These are phyloP conservation scores for Monochamus alternatus DNA, from an alignment of 2,888 invertebrate genomes.

Conservation along the genomic window DNA sequence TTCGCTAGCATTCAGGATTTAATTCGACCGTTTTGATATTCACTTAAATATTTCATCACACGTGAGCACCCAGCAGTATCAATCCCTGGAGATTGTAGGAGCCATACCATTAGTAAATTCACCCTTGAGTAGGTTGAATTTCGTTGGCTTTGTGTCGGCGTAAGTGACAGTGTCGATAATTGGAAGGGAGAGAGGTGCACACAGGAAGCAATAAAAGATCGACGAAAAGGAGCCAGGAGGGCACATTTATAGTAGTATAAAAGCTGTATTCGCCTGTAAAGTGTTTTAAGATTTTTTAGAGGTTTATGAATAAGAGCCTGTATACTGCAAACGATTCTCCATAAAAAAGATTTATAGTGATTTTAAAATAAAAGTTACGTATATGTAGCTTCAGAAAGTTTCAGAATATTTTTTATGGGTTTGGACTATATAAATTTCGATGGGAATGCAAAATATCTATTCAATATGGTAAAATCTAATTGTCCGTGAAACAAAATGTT, in stretches of 20 bases:
- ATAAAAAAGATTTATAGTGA: constrained; percentile 33
- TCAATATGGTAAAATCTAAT: too few species aligned
- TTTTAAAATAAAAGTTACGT: not conserved
- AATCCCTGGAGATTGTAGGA: constrained; percentile 41
- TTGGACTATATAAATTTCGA: too few species aligned
- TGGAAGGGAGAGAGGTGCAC: constrained; percentile 60
- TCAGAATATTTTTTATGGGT: too few species aligned
- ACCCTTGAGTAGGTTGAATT: constrained; percentile 52
- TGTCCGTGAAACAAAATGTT: too few species aligned
- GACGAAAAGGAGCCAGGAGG: constrained; percentile 41
- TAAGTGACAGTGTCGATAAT: constrained; percentile 65
- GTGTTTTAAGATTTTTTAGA: constrained; percentile 46
- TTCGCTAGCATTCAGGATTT: not conserved
- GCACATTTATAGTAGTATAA: constrained; percentile 37
- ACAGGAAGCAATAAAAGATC: constrained; percentile 52
- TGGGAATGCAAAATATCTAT: too few species aligned
- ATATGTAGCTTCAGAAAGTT: too few species aligned
- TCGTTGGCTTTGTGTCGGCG: constrained; percentile 61
- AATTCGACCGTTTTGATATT: constrained; percentile 15
- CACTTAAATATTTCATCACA: constrained; percentile 30
- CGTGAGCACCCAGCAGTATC: constrained; percentile 40
- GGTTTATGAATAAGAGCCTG: constrained; percentile 10
- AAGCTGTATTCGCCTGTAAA: constrained; percentile 42
- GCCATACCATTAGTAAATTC: constrained; percentile 53
- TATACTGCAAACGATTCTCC: constrained; percentile 21